A percentile compares a stretch with the other conserved stretches of the same genome.
phyloP scores from a whole-genome alignment of 2,113 vertebrate species.

The Tauraco erythrolophus region DNA sequence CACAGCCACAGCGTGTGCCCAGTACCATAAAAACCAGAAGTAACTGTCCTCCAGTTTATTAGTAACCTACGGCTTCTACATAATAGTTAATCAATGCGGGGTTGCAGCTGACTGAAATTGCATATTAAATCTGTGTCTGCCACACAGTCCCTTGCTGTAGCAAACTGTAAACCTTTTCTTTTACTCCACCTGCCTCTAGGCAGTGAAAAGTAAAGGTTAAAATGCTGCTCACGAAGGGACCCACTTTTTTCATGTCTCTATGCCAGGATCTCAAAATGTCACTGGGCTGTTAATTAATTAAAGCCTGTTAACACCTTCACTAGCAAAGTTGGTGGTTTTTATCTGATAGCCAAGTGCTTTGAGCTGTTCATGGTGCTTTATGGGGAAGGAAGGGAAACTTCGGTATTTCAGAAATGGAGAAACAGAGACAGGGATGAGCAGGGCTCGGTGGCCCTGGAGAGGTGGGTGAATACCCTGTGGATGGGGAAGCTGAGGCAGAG shows the following conservation, averaged over 20 bases:
- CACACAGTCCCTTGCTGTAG: not conserved
- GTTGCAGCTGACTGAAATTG: not conserved
- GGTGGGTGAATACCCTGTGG: rapidly evolving
- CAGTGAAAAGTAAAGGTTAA: not conserved
- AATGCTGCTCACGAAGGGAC: not conserved
- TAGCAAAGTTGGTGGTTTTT: not conserved
- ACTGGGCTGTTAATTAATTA: not conserved
- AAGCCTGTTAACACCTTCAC: not conserved
- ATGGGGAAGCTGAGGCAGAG: conserved; percentile 3
- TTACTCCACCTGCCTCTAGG: not conserved
- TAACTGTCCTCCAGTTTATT: not conserved
- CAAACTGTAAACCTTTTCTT: not conserved
- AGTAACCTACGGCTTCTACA: not conserved
- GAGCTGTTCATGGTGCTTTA: not conserved
- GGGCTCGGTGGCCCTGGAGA: not conserved
- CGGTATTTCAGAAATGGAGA: not conserved
- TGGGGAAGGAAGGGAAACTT: not conserved
- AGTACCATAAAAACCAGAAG: not conserved
- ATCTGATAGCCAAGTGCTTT: not conserved
- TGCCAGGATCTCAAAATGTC: not conserved
- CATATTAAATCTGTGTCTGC: not conserved
- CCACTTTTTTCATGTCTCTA: not conserved
- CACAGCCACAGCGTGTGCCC: not conserved
- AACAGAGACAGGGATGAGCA: not conserved
- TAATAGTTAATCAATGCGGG: not conserved